Percentiles rank a stretch among this genome's conserved stretches.
phyloP scores from a whole-genome alignment of 1,140 invertebrate species.

The Pachypsylla venusta region DNA sequence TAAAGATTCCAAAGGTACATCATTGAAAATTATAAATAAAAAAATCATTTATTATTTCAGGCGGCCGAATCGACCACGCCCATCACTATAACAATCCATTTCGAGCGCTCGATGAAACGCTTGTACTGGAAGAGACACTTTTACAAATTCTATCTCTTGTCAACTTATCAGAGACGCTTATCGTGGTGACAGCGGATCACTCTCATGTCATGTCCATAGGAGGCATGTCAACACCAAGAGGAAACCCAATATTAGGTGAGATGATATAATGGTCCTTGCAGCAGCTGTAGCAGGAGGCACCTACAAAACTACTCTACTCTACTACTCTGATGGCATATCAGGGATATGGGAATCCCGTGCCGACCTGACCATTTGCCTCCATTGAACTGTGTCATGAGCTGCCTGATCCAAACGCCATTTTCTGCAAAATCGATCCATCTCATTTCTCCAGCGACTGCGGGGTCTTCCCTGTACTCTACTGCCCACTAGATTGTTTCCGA shows the following conservation, averaged over 20 bases:
- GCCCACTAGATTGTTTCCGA: too few species aligned
- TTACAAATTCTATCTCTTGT: slow-evolving; percentile 48
- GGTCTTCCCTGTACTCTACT: too few species aligned
- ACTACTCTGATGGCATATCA: too few species aligned
- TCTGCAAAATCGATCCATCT: too few species aligned
- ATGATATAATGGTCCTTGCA: too few species aligned
- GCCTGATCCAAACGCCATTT: too few species aligned
- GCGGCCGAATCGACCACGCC: slow-evolving; percentile 68
- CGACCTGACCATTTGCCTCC: too few species aligned
- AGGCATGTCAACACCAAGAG: slow-evolving; percentile 47
- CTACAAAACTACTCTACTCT: too few species aligned
- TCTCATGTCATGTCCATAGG: slow-evolving; percentile 65
- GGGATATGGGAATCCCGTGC: too few species aligned
- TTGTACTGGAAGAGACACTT: slow-evolving; percentile 57
- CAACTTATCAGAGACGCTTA: slow-evolving; percentile 51
- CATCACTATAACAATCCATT: slow-evolving; percentile 66
- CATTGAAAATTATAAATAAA: not conserved
- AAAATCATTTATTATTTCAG: slow-evolving; percentile 32
- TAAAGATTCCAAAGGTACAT: not conserved
- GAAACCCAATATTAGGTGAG: slow-evolving; percentile 49
- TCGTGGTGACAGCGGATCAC: slow-evolving; percentile 68
- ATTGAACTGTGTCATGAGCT: too few species aligned
- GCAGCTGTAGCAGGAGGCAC: too few species aligned
- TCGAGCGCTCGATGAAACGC: slow-evolving; percentile 60
- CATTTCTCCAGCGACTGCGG: too few species aligned